Evolutionary conservation across 2,888 invertebrate genomes (phyloP), one percentile per base, ranked within the genome.

Genomic region (Sylvicola cinctus): DNA sequence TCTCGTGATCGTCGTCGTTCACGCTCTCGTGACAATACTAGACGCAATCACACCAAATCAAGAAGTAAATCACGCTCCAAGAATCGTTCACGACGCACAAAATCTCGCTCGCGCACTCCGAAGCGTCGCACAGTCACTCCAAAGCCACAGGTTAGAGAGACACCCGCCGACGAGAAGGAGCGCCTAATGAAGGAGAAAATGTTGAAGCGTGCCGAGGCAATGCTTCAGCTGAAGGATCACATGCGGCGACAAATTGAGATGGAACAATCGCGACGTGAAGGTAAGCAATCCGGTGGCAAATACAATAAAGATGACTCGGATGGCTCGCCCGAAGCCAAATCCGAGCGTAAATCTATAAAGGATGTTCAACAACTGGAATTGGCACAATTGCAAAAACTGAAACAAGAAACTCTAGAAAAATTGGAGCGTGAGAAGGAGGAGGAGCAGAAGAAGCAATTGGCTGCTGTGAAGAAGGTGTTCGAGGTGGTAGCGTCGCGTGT

Each of bases 211-310:
- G 61, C 58, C 0, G 63, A 63, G 44, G 62, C 66, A 16, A 49
- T 65, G 13, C 46, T 64, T 40, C 48, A 66, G 40, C 49, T 69
- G 29, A 66, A 67, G 42, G 67, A 68, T 43, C 69, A 71, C 42
- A 69, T 70, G 60, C 67, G 69, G 38, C 51, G 63, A 40, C 65
- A 66, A 41, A 58, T 63, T 28, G 58, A 66, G 33, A 6, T 20
- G 20, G 68, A 65, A 43, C 59, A 63, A 43, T 65, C 66, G 41
- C 66, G 64, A 42, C 61, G 63, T 36, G 68, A 67, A 39, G 40
- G 37, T 26, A 35, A 36, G 28, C 35, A 20, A 6, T 20, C 20
- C 20, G 20, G 20, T 8, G 20, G 20, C 8, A 20, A 20, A 8
- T 4, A 4, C 8, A 20, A 32, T 33, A 26, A 36, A 31, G 31